These are phyloP conservation scores for Oplegnathus fasciatus DNA, from an alignment of 2,113 vertebrate genomes.

Conservation along the genomic window DNA sequence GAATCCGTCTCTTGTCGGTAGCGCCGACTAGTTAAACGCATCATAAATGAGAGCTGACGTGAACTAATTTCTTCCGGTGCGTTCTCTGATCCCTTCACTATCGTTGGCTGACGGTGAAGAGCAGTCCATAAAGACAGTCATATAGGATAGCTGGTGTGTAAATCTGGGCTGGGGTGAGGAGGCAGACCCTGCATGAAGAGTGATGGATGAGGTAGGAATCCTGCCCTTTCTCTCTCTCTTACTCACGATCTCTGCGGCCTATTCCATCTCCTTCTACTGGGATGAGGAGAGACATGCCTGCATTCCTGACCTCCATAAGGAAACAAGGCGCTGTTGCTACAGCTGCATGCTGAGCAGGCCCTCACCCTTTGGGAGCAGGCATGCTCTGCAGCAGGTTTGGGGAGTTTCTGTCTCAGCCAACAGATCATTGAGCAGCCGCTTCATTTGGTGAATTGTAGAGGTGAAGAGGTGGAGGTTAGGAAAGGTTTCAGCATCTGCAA, in stretches of 20 bases:
- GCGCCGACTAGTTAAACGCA: slow-evolving; percentile 68
- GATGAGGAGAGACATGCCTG: slow-evolving; percentile 59
- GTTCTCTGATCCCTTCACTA: slow-evolving; percentile 65
- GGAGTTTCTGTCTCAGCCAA: slow-evolving; percentile 40
- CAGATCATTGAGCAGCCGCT: slow-evolving; percentile 36
- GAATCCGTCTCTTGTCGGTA: slow-evolving; percentile 53
- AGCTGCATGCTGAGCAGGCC: slow-evolving; percentile 75
- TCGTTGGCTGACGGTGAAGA: slow-evolving; percentile 46
- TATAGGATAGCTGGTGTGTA: slow-evolving; percentile 53
- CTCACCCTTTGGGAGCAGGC: slow-evolving; percentile 49
- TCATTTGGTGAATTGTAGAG: slow-evolving; percentile 25
- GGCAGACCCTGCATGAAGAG: slow-evolving; percentile 53
- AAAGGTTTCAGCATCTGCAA: slow-evolving; percentile 1
- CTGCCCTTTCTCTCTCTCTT: slow-evolving; percentile 52
- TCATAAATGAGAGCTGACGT: slow-evolving; percentile 77
- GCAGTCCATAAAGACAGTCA: slow-evolving; percentile 66
- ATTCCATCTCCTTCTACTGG: slow-evolving; percentile 74
- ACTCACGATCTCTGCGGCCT: slow-evolving; percentile 69
- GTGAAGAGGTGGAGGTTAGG: slow-evolving; percentile 27
- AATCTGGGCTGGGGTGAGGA: slow-evolving; percentile 61
- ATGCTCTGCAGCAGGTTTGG: slow-evolving; percentile 26
- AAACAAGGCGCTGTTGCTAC: slow-evolving; percentile 77
- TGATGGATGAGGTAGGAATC: slow-evolving; percentile 81
- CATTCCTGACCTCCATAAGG: slow-evolving; percentile 76
- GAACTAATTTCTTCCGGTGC: slow-evolving; percentile 78